Base-by-base conservation (phyloP, 2,797 vertebrate species). In the Atherinosoma microstoma region DNA sequence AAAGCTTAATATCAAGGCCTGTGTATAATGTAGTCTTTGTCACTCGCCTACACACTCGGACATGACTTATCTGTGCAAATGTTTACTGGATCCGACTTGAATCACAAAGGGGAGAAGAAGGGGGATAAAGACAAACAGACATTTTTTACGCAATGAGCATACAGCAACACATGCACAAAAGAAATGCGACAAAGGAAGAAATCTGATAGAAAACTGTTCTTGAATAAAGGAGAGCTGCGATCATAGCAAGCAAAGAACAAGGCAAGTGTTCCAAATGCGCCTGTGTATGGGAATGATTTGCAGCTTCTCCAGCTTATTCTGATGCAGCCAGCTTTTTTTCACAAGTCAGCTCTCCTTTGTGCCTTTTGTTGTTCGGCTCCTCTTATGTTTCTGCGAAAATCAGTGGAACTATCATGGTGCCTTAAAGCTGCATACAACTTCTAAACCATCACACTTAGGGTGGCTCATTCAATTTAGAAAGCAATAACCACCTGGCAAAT, bases 401-500 rank as follows among this genome's bases (percentile, higher is more conserved):
- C 84, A 76, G 67, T 40, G 80, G 51, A 73, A 80, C 86, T 70
- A 89, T 86, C 84, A 83, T 22, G 70, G 73, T 72, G 82, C 87
- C 88, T 90, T 87, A 87, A 91, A 91, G 88, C 87, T 56, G 79
- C 79, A 49, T 61, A 78, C 77, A 83, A 90, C 86, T 86, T 84
- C 59, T 42, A 73, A 81, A 80, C 85, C 89, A 89, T 91, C 88
- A 88, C 90, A 92, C 91, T 92, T 89, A 87, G 79, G 79, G 77
- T 67, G 84, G 85, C 87, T 93, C 91, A 92, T 92, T 93, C 92
- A 92, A 89, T 91, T 91, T 90, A 77, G 85, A 86, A 91, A 83
- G 90, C 91, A 92, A 92, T 92, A 92, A 93, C 89, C 86, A 89
- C 89, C 88, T 92, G 91, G 91, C 90, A 93, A 93, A 92, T 91